Base-by-base conservation (phyloP, 2,797 vertebrate species). In the Microctenopoma stevenorrisi region DNA sequence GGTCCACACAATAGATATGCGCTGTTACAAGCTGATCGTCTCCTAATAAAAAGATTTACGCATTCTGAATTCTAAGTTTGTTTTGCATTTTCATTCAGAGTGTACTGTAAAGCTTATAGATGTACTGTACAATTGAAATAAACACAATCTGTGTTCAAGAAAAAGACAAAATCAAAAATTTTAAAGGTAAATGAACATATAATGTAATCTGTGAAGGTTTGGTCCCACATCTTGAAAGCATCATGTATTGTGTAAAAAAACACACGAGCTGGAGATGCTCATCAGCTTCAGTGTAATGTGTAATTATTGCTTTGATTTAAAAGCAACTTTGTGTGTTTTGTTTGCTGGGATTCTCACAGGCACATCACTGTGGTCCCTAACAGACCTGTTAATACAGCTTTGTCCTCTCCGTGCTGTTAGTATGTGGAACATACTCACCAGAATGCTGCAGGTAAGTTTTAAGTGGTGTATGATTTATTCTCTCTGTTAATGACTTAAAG, bases 401-500 rank as follows among this genome's bases (percentile, higher is more conserved):
- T 28, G 28, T 28, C 48, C n/a, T 69, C 53, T 25, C 38, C 22
- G 16, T 56, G 48, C 57, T 48, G 9, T 44, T 49, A n/a, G 57
- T 63, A 67, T 55, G 38, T 42, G 22, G 26, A 52, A 65, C 7
- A 18, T 18, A 18, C 18, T 18, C 18, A 18, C 18, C 18, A 16
- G 43, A 38, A 22, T 16, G 64, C 1, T 46, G 28, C 55, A 68
- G 54, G 47, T 2, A 16, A 30, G 1, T 43, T 49, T 35, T 44
- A 26, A 51, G 25, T 22, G 44, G 14, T 56, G 1, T 22, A 42
- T 56, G 22, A 33, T 52, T 60, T 42, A 68, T 37, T 72, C 46
- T 64, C 22, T 57, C 33, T 40, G 37, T 68, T 69, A 61, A 57
- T 59, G n/a, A 72, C 68, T 64, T 8, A 38, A 47, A 40, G 33